Evolutionary conservation across 1,140 invertebrate species (phyloP).

Genomic region (Bombus ignitus): DNA sequence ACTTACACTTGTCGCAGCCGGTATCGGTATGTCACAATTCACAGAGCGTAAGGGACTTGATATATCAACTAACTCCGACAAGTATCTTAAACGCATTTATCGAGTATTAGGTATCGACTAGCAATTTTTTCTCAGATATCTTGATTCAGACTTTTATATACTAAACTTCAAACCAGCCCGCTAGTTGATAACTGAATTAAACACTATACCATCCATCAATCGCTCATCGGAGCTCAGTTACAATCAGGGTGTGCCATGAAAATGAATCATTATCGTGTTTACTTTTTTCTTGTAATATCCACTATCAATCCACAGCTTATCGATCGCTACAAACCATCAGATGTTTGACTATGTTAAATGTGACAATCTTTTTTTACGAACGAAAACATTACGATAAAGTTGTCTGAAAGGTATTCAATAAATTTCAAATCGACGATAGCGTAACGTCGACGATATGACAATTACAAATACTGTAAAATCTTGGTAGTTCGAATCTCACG

Average conservation of each 20-base stretch:
- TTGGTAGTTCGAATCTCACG: too few species aligned
- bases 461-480: background rate
- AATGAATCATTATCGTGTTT: background rate
- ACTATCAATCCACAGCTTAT: background rate
- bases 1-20: too few species aligned
- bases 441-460: too few species aligned
- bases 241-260: background rate
- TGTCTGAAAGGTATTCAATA: background rate
- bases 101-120: background rate
- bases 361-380: background rate
- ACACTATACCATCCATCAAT: too few species aligned
- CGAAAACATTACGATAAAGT: background rate
- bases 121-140: background rate
- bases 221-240: background rate
- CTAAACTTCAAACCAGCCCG: background rate
- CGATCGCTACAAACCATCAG: too few species aligned
- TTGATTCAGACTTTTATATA: conserved; percentile 1
- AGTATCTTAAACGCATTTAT: background rate
- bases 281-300: background rate
- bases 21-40: too few species aligned
- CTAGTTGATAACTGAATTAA: too few species aligned
- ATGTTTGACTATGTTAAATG: background rate
- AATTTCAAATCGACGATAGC: too few species aligned
- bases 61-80: too few species aligned
- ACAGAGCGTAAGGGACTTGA: too few species aligned